Conservation (phyloP, 2,113 vertebrate genomes). For the Anas platyrhynchos region DNA sequence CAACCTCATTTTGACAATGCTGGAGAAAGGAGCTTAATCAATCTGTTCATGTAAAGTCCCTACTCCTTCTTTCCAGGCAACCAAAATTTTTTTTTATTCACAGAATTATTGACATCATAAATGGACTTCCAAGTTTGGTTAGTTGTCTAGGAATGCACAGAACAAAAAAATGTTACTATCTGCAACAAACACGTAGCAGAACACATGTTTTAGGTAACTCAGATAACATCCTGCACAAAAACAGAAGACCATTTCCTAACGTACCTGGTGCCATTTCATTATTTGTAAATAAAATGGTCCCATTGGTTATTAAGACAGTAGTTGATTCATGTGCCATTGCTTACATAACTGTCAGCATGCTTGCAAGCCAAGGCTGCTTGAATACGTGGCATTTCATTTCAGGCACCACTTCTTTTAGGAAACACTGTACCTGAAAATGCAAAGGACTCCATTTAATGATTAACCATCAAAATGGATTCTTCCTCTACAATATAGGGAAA, state of each 20-base stretch:
- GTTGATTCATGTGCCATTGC: not conserved
- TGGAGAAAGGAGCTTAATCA: not conserved
- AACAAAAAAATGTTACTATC: not conserved
- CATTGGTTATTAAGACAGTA: not conserved
- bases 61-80: not conserved
- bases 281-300: not conserved
- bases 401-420: not conserved
- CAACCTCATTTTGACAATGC: not conserved
- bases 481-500: constrained; percentile 4
- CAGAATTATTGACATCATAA: not conserved
- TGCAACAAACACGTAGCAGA: not conserved
- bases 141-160: not conserved
- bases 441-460: constrained; percentile 48
- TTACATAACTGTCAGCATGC: not conserved
- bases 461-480: constrained; percentile 43
- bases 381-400: not conserved
- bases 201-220: not conserved
- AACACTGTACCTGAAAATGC: constrained; percentile 34
- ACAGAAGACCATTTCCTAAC: not conserved
- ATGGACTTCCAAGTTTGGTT: not conserved
- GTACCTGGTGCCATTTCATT: not conserved
- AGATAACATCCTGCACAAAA: not conserved
- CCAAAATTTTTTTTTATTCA: not conserved
- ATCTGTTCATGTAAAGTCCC: not conserved
- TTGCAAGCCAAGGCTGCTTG: not conserved